Base-by-base conservation (phyloP, 2,888 invertebrate genomes). In the Drosophila diplacantha region DNA sequence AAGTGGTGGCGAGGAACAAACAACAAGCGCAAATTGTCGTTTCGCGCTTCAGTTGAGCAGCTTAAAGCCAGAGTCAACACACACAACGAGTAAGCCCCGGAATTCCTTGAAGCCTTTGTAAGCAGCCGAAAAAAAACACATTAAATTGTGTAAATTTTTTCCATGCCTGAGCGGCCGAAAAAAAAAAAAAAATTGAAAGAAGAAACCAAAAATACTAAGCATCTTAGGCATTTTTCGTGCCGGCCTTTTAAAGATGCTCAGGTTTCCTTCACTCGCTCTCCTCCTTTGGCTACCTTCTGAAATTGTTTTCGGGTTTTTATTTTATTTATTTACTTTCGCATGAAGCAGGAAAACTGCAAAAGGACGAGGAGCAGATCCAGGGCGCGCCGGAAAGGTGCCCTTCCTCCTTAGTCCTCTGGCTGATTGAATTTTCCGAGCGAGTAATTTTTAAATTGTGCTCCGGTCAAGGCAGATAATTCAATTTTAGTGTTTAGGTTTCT, bases 381-480 rank as follows among this genome's bases (percentile, higher is more conserved):
- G 14, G 41, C 3, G 29, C 31, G 54, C 44, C 32, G 47, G 52
- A 55, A 60, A 71, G 58, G 68, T 73, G 55, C 53, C 66, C 59
- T 65, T 59, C 53, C 55, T 54, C 51, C 39, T 51, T 50, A 72
- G 75, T 60, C 70, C 71, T 69, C 63, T 72, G 69, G 65, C 72
- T 81, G 83, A 83, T 81, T 81, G 83, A 83, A 83, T 81, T 81
- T 81, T 83, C 81, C 83, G 57, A 83, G 74, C 79, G 81, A 81
- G 76, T 81, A 79, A 81, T 81, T 83, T 79, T 83, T 83, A 81
- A 81, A 81, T 83, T 81, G 83, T 73, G 63, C 75, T 71, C 74
- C 64, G 76, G 81, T 73, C 83, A 81, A 64, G 72, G 71, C 73
- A 75, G 72, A 79, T 81, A 81, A 81, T 81, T 81, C 76, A 81